These are phyloP conservation scores for Archivesica marissinica DNA, from an alignment of 1,140 invertebrate genomes.

Conservation along the genomic window DNA sequence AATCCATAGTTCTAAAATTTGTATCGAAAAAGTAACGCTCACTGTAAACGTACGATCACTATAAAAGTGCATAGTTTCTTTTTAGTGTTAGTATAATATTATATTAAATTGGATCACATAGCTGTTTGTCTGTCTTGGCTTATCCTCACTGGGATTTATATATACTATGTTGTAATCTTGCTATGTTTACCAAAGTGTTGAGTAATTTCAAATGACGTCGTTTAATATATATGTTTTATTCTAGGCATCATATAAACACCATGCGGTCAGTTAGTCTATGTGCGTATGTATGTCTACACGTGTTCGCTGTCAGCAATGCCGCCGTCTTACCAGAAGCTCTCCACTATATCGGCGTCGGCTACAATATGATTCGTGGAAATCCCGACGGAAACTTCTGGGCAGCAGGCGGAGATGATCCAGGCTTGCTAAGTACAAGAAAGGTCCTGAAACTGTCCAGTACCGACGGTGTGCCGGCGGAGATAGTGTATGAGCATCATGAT, in stretches of 20 bases:
- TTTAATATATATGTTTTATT: neutral
- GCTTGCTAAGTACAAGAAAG: constrained; percentile 67
- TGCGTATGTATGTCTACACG: constrained; percentile 44
- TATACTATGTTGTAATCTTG: neutral
- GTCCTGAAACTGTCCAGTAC: constrained; percentile 57
- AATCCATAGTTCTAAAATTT: too few species aligned
- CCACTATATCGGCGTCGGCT: constrained; percentile 67
- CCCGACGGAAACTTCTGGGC: constrained; percentile 65
- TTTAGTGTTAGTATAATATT: too few species aligned
- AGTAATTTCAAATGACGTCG: neutral
- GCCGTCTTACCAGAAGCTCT: constrained; percentile 48
- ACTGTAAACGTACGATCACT: too few species aligned
- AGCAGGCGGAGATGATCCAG: constrained; percentile 70
- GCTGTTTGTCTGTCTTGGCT: too few species aligned
- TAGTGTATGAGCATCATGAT: constrained; percentile 64
- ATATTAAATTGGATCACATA: too few species aligned
- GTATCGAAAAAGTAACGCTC: too few species aligned
- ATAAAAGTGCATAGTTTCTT: too few species aligned
- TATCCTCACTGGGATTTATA: neutral
- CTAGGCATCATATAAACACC: neutral
- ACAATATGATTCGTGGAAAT: constrained; percentile 68
- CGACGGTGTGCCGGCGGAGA: constrained; percentile 36
- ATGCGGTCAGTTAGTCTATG: constrained; percentile 44
- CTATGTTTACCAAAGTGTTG: neutral
- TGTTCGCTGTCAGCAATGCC: neutral